These are phyloP conservation scores for Agrochola macilenta DNA, from an alignment of 2,888 invertebrate genomes.

Conservation along the genomic window DNA sequence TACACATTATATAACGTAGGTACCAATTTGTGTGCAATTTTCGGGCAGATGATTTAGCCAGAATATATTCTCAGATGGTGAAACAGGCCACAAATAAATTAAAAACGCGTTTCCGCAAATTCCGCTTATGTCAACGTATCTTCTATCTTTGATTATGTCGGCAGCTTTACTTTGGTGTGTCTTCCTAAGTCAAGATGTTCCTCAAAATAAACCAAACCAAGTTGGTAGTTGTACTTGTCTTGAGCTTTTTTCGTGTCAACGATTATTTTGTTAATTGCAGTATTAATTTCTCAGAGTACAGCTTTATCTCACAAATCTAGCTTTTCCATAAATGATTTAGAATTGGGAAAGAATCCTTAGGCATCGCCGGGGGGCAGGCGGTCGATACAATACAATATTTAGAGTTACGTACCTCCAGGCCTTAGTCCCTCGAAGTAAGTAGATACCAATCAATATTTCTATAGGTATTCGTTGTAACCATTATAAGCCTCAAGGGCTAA, in stretches of 20 bases:
- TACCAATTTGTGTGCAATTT: background rate
- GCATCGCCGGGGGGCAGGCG: slow-evolving; percentile 26
- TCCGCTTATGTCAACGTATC: too few species aligned
- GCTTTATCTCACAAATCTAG: slow-evolving; percentile 17
- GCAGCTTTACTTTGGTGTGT: too few species aligned
- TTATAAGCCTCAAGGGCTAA: slow-evolving; percentile 40
- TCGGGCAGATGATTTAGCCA: background rate
- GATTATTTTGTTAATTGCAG: slow-evolving; percentile 1
- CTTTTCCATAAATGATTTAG: slow-evolving; percentile 27
- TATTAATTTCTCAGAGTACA: background rate
- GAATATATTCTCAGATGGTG: background rate
- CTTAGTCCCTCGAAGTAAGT: slow-evolving; percentile 40
- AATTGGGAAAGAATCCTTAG: slow-evolving; percentile 23
- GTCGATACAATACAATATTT: slow-evolving; percentile 48
- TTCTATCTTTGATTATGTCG: too few species aligned
- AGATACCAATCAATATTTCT: slow-evolving; percentile 63
- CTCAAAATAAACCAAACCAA: background rate
- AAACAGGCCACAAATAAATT: background rate
- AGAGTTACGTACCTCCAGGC: slow-evolving; percentile 41
- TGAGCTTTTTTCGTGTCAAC: background rate
- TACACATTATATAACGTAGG: too few species aligned
- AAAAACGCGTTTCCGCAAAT: background rate
- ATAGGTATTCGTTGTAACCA: slow-evolving; percentile 46
- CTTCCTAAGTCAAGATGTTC: background rate
- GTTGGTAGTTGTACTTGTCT: background rate